Base-by-base conservation (phyloP, 2,797 vertebrate genomes). In the Aselliscus stoliczkanus region DNA sequence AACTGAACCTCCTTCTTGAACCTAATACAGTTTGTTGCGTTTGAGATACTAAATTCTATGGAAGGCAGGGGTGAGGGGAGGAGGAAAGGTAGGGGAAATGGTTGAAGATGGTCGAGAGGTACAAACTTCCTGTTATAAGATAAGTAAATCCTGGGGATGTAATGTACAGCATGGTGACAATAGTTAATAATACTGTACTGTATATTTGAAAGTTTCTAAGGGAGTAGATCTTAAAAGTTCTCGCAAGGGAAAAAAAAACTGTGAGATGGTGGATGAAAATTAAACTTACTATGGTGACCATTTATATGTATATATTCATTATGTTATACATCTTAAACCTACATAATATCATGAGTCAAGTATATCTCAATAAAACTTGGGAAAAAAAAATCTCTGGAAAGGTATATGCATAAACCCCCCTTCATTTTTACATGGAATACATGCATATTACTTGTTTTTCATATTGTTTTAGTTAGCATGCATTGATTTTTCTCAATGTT, bases 381-480 rank as follows among this genome's bases (percentile, higher is more conserved):
- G 64, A n/a, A 54, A 52, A 27, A 75, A 70, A 81, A n/a, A 67
- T 93, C 34, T 60, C 0, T 34, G 20, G 70, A 47, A 70, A 21
- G 7, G 15, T 29, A 1, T 76, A 25, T 18, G 2, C 56, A 6
- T 39, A 18, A 8, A 42, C 8, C 0, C 2, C 3, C 21, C 58
- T 14, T 69, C 47, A 27, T 31, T 75, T 82, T 83, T 67, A 62
- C 11, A n/a, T 37, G 56, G 8, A 64, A 75, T 42, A 18, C 25
- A 73, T 84, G n/a, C 29, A 56, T 76, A 13, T 15, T 25, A 2
- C 47, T 5, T 62, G 23, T 27, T 94, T 96, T 90, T 7, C 64
- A 47, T 69, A 37, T 15, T 54, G 39, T 8, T 64, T 87, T 88
- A 39, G 81, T 92, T 90, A 64, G 58, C 17, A 25, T 81, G 13